Evolutionary conservation across 2,113 vertebrate genomes (phyloP).

Genomic region (Bostrychus sinensis): DNA sequence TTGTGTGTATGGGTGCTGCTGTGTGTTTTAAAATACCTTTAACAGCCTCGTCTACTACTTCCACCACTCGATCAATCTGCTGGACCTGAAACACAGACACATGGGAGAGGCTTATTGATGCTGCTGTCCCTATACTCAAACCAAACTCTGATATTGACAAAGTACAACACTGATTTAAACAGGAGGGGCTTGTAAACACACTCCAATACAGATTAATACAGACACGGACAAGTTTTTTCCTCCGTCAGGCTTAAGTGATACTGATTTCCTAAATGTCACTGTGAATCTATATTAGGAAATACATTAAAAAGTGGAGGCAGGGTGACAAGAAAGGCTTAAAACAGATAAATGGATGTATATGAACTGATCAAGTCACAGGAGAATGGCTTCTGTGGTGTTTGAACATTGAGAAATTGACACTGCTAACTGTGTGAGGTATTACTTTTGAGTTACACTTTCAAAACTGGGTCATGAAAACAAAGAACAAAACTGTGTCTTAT

Average conservation of each 20-base stretch:
- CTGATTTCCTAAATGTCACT: slow-evolving; percentile 62
- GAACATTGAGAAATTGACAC: slow-evolving; percentile 4
- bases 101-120: slow-evolving; percentile 53
- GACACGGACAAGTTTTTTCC: slow-evolving; percentile 21
- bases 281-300: slow-evolving; percentile 18
- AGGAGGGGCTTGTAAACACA: slow-evolving; percentile 38
- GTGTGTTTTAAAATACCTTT: slow-evolving; percentile 66
- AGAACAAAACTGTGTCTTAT: not conserved
- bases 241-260: slow-evolving; percentile 40
- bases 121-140: slow-evolving; percentile 42
- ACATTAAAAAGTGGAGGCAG: slow-evolving; percentile 3
- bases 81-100: slow-evolving; percentile 70
- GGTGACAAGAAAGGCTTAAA: slow-evolving; percentile 14
- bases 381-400: too few species aligned
- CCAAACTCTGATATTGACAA: slow-evolving; percentile 47
- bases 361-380: not conserved
- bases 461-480: not conserved
- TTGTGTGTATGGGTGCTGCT: slow-evolving; percentile 3
- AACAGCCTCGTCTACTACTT: slow-evolving; percentile 76
- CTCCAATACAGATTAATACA: slow-evolving; percentile 19
- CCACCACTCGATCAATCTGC: slow-evolving; percentile 78
- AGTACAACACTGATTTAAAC: slow-evolving; percentile 39
- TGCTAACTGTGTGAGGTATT: not conserved
- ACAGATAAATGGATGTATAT: not conserved
- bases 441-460: not conserved